These are phyloP conservation scores for Stenodera caucasica DNA, from an alignment of 2,888 invertebrate species.

Conservation along the genomic window DNA sequence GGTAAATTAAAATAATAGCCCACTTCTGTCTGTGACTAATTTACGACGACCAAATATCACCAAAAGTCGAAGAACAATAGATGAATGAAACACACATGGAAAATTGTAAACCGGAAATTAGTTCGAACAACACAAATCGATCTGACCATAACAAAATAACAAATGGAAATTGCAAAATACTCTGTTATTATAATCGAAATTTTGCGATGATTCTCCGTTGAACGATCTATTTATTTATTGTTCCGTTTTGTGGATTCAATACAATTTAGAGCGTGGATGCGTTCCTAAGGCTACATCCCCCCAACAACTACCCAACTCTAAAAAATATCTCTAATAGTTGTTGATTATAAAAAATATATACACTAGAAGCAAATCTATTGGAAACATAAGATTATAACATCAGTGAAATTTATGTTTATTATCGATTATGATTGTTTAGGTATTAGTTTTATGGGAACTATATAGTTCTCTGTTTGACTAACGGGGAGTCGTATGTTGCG, in stretches of 20 bases:
- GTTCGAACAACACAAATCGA: slow-evolving; percentile 49
- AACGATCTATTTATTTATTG: slow-evolving; percentile 33
- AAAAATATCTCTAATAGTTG: too few relatives aligned
- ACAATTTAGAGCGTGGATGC: slow-evolving; percentile 15
- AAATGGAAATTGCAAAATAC: too few relatives aligned
- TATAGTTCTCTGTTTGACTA: too few relatives aligned
- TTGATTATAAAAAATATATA: too few relatives aligned
- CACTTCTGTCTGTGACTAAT: slow-evolving; percentile 5
- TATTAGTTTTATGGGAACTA: too few relatives aligned
- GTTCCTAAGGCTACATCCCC: not conserved
- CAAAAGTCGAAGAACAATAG: slow-evolving; percentile 42
- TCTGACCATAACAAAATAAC: slow-evolving; percentile 35
- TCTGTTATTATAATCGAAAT: too few relatives aligned
- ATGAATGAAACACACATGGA: slow-evolving; percentile 51
- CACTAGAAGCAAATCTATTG: too few relatives aligned
- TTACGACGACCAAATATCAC: slow-evolving; percentile 14
- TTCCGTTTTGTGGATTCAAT: slow-evolving; percentile 12
- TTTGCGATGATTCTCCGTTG: slow-evolving; percentile 33
- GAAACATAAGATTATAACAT: too few relatives aligned
- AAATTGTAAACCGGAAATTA: slow-evolving; percentile 51
- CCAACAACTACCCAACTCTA: too few relatives aligned
- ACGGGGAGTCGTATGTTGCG: too few relatives aligned
- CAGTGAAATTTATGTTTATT: too few relatives aligned
- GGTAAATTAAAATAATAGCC: slow-evolving; percentile 11
- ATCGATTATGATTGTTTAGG: too few relatives aligned